Evolutionary conservation across 2,113 vertebrate genomes (phyloP).

Genomic region (Laticauda laticaudata): DNA sequence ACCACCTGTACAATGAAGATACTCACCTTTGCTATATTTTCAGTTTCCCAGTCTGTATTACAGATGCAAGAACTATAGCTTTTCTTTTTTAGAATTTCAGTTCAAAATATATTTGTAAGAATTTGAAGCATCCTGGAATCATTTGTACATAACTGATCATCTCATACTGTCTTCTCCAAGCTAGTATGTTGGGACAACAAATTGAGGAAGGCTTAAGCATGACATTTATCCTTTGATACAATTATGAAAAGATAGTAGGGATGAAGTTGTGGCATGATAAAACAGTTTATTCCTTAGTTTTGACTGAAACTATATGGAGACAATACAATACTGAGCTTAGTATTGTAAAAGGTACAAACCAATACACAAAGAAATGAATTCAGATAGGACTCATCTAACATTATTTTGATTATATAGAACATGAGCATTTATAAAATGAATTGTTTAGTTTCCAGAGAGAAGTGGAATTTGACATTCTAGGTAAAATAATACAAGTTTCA

Average conservation of each 20-base stretch:
- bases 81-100: background rate
- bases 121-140: background rate
- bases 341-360: background rate
- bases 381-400: background rate
- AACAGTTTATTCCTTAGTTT: background rate
- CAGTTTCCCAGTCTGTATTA: background rate
- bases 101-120: background rate
- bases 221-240: background rate
- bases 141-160: background rate
- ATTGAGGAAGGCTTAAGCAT: background rate
- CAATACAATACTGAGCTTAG: background rate
- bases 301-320: background rate
- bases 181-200: background rate
- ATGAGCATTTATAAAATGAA: background rate
- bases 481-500: background rate
- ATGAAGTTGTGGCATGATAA: background rate
- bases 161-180: background rate
- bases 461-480: background rate
- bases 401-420: background rate
- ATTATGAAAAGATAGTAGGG: background rate
- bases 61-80: background rate
- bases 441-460: background rate
- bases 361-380: background rate
- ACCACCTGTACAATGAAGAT: background rate
- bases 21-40: background rate